Percentiles rank a stretch among this genome's conserved stretches.
phyloP scores from a whole-genome alignment of 1,140 invertebrate genomes.

The Bombus balteatus region DNA sequence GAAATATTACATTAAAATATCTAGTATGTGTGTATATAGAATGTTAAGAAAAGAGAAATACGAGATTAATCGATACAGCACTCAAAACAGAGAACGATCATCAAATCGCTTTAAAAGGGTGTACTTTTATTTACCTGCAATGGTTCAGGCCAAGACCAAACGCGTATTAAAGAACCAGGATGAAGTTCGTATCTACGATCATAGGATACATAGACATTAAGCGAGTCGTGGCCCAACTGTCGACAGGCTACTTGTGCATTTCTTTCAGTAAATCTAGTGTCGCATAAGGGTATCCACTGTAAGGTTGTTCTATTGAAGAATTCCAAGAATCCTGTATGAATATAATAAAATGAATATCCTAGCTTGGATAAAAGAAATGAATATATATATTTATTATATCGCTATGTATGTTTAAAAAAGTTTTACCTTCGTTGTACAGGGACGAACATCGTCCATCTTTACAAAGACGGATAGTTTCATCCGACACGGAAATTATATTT shows the following conservation, averaged over 20 bases:
- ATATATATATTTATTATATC: not conserved
- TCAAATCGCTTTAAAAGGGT: not conserved
- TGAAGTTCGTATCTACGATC: conserved; percentile 92
- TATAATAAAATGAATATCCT: not conserved
- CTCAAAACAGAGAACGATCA: not conserved
- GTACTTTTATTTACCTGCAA: conserved; percentile 84
- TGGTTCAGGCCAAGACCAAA: conserved; percentile 98
- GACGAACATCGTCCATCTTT: conserved; percentile 88
- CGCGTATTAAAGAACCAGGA: conserved; percentile 90
- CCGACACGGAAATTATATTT: conserved; percentile 39
- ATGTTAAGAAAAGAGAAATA: not conserved
- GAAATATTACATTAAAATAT: conserved; percentile 51
- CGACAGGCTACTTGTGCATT: conserved; percentile 98
- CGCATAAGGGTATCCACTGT: conserved; percentile 98
- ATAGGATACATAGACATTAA: conserved; percentile 93
- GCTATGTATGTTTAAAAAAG: not conserved
- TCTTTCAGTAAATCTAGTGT: conserved; percentile 95
- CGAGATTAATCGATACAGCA: no score
- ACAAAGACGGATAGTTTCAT: conserved; percentile 88
- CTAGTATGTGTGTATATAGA: no score
- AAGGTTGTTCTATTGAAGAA: conserved; percentile 97
- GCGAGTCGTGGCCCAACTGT: conserved; percentile 94
- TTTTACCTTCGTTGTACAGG: conserved; percentile 85
- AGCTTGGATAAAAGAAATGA: not conserved
- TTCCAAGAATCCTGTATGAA: conserved; percentile 89